phyloP scores from a whole-genome alignment of 2,113 vertebrate genomes.

The Hydropotes inermis region DNA sequence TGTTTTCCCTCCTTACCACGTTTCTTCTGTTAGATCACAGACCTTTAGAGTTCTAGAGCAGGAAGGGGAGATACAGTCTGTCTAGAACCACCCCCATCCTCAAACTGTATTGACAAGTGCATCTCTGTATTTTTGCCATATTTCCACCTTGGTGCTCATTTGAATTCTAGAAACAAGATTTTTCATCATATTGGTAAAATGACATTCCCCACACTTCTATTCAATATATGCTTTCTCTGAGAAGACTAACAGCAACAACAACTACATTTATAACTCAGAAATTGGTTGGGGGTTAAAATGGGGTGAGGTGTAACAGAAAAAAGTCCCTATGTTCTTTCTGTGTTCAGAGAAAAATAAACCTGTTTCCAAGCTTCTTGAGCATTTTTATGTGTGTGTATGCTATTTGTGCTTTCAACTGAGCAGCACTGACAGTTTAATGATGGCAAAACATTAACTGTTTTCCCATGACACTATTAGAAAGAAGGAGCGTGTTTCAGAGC shows the following conservation, averaged over 20 bases:
- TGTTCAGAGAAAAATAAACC: conserved; percentile 31
- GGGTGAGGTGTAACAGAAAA: background rate
- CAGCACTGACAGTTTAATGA: conserved; percentile 8
- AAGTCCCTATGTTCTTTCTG: background rate
- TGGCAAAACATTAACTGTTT: background rate
- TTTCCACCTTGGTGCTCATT: background rate
- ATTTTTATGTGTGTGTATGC: background rate
- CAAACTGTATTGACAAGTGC: background rate
- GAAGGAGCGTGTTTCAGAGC: background rate
- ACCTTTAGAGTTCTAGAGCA: background rate
- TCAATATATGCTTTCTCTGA: background rate
- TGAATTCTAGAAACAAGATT: conserved; percentile 16
- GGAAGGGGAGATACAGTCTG: background rate
- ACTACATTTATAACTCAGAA: background rate
- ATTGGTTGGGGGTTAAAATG: conserved; percentile 4
- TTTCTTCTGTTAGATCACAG: background rate
- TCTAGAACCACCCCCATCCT: background rate
- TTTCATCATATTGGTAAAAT: background rate
- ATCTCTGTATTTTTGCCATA: background rate
- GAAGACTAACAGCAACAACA: background rate
- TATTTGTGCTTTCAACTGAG: conserved; percentile 18
- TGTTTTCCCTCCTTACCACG: background rate
- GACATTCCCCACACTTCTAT: background rate
- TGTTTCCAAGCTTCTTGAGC: conserved; percentile 21
- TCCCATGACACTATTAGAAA: background rate